Evolutionary conservation across 2,113 vertebrate species (phyloP), one percentile per base, ranked within the genome.

Genomic region (Neolamprologus brichardi): DNA sequence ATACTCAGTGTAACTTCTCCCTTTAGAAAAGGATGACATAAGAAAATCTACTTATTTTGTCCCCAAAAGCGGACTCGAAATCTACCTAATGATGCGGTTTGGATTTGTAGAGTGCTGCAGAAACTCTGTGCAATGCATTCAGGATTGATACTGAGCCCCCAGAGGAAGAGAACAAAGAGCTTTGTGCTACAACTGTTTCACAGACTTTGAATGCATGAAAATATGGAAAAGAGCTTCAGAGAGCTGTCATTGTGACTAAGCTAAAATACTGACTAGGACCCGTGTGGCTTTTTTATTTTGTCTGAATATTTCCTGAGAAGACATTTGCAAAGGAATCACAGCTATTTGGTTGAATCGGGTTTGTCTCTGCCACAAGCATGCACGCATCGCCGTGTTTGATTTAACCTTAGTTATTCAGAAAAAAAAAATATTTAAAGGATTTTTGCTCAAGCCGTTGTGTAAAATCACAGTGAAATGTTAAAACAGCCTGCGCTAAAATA

Each of bases 1-100:
- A 91, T 52, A 72, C 56, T 88, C 58, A 84, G 84, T 82, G 51
- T 23, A 81, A 83, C 79, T 81, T 77, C 81, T 82, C 44, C 84
- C 87, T 92, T 94, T 77, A 5, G 44, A 87, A 89, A 77, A 92
- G 84, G 54, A 89, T 86, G 32, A 82, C 82, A 81, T 41, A 70
- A 56, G 88, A 85, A 85, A 64, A 85, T 12, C 44, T 7, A 84
- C 18, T 3, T 53, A 82, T 87, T 90, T 75, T 77, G 83, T 90
- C 23, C 23, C 70, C 14, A 88, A 89, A 52, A 90, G 80, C 84
- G 41, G 77, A 77, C 37, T 78, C 64, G 82, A 78, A 89, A 91
- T 87, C 85, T 82, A 88, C 91, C 91, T 94, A 93, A 93, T 75
- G 44, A 92, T 87, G 83, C 79, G 6, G 88, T 91, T 93, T 90